Evolutionary conservation across 2,113 vertebrate species (phyloP), one percentile per base, ranked within the genome.

Genomic region (Oostethus manadensis): DNA sequence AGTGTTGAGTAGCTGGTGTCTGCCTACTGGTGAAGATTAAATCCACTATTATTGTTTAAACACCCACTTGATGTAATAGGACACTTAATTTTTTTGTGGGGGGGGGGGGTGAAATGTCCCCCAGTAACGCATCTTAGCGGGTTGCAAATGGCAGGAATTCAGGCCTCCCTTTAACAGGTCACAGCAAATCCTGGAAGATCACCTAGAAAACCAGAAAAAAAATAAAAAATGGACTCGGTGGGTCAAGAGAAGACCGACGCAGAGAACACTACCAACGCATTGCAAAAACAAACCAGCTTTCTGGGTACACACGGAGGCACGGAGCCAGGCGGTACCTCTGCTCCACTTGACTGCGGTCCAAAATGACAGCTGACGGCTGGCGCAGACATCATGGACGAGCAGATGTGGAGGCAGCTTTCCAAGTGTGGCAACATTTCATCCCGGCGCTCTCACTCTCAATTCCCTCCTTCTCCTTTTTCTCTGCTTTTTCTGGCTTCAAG

Each of bases 381-480:
- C 55, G 83, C 61, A 14, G 81, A 88, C 88, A 89, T 87, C 86
- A 86, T 87, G 85, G 81, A 80, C 65, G 62, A 88, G 85, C 86
- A 90, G 89, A 89, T 89, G 86, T 89, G 84, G 80, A 73, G 86
- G 89, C 89, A 90, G 85, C 82, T 88, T 89, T 89, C 88, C 87
- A 90, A 88, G 73, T 76, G 65, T 75, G 72, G 75, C 84, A 73
- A 78, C 68, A 79, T 78, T 84, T 81, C 62, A 76, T 84, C 79
- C 71, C 73, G 84, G 64, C 66, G 78, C 70, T 74, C 51, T 71
- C 43, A 23, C 61, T 73, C 51, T 74, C 67, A 58, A 11, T 69
- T 64, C 49, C 54, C 45, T 45, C 21, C 43, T 59, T 51, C 35
- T 51, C 42, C 42, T 51, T 57, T 14, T 43, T 45, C 64, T 56